Percentiles rank a stretch among this genome's conserved stretches.
phyloP scores from a whole-genome alignment of 2,797 vertebrate species.

The Melanotaenia nigrans region DNA sequence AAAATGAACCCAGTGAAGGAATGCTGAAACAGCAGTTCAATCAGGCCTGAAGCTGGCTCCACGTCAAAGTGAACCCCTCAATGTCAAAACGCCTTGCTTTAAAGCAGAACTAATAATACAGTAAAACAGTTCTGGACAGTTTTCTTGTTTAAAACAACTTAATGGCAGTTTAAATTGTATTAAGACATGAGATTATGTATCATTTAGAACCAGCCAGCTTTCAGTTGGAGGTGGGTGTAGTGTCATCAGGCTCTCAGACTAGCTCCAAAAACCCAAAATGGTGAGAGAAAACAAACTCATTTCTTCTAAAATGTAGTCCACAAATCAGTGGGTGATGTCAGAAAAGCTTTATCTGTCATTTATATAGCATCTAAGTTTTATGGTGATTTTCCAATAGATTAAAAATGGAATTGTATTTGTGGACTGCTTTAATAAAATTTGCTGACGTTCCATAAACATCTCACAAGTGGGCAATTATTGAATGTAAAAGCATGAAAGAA shows the following conservation, averaged over 20 bases:
- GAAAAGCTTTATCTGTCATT: neutral
- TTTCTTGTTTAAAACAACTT: neutral
- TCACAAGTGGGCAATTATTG: neutral
- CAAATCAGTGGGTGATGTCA: neutral
- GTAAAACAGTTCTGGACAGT: neutral
- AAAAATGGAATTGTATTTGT: neutral
- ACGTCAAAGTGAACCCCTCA: neutral
- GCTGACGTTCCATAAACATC: neutral
- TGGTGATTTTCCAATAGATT: neutral
- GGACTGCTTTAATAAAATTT: neutral
- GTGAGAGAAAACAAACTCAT: neutral
- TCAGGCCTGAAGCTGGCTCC: neutral
- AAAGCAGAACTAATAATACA: neutral
- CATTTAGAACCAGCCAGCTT: neutral
- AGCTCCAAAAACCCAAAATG: neutral
- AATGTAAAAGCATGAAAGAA: neutral
- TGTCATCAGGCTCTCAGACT: neutral
- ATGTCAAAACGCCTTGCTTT: neutral
- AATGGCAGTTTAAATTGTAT: neutral
- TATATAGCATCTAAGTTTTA: neutral
- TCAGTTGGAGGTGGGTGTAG: neutral
- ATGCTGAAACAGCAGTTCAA: neutral
- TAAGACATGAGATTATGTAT: neutral
- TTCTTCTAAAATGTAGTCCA: neutral
- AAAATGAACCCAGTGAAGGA: neutral